Evolutionary conservation across 1,140 invertebrate species (phyloP), one percentile per base, ranked within the genome.

Genomic region (Trichoplusia ni): DNA sequence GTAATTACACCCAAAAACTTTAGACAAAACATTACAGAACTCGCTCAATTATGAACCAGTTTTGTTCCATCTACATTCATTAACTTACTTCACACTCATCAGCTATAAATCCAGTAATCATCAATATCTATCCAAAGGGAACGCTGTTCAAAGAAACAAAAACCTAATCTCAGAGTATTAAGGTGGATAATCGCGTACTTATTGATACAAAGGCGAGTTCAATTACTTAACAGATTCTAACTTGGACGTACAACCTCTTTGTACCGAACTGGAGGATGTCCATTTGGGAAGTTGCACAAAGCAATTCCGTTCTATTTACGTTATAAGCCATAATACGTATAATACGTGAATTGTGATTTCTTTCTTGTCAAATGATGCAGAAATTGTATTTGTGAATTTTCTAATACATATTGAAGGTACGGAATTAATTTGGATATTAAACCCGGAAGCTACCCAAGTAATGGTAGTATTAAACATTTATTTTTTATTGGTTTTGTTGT

Each of bases 281-380:
- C 56, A 67, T 67, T 67, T 61, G 19, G 64, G 61, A 67, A 61
- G 35, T 67, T 67, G 47, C 47, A 67, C 64, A 67, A 67, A 67
- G 64, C 37, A 27, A 49, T 35, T 53, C 46, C 56, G 27, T 46
- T 44, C 38, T 37, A 23, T 49, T 42, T 35, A 40, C 18, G 44
- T 16, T 49, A 56, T 58, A 56, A 13, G n/a, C n/a, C n/a, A n/a
- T n/a, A n/a, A 56, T 56, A 49, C 19, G 14, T 49, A n/a, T n/a
- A 40, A 58, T 58, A 58, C 16, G 6, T 29, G 54, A 44, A 25
- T 31, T 4, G 27, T 7, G 13, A 31, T 58, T 58, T 58, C 25
- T 19, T 58, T 58, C 14, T 9, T 16, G 9, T 8, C 18, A 40
- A 19, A 11, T 35, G 6, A 3, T 35, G n/a, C 6, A n/a, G n/a